Percentiles rank a stretch among this genome's conserved stretches.
phyloP scores from a whole-genome alignment of 1,140 invertebrate species.

The Sycophaga agraensis region DNA sequence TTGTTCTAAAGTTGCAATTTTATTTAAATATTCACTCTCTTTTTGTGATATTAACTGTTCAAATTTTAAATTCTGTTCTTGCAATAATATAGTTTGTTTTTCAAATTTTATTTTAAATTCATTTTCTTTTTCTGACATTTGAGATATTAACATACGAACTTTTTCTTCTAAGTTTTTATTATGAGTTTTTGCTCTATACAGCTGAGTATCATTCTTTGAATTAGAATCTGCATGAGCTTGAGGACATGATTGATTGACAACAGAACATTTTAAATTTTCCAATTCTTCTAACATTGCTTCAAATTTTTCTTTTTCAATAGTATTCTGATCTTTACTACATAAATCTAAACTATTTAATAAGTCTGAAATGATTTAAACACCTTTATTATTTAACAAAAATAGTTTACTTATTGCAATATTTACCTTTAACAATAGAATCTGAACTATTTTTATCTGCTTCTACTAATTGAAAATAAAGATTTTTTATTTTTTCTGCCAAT shows the following conservation, averaged over 20 bases:
- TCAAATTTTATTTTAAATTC: constrained; percentile 60
- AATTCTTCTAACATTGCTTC: constrained; percentile 53
- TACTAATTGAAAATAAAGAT: constrained; percentile 41
- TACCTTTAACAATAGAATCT: constrained; percentile 44
- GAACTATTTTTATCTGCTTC: constrained; percentile 47
- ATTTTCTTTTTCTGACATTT: constrained; percentile 63
- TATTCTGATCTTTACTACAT: constrained; percentile 36
- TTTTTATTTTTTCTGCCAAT: constrained; percentile 45
- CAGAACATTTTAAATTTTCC: constrained; percentile 46
- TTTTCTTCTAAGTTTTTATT: constrained; percentile 67
- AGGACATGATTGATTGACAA: not conserved
- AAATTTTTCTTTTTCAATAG: constrained; percentile 58
- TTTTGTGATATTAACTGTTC: constrained; percentile 47
- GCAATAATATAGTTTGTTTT: constrained; percentile 52
- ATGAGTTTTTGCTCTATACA: constrained; percentile 60
- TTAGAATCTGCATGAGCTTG: constrained; percentile 42
- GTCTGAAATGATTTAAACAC: constrained; percentile 39
- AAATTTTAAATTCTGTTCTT: constrained; percentile 58
- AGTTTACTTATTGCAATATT: constrained; percentile 7
- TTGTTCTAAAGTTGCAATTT: constrained; percentile 67
- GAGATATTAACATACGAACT: constrained; percentile 62
- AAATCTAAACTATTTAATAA: constrained; percentile 43
- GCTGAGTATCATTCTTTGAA: constrained; percentile 48
- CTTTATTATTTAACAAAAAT: not conserved
- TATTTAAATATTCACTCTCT: constrained; percentile 60